Evolutionary conservation across 2,888 invertebrate species (phyloP).

Genomic region (Polydrusus cervinus): DNA sequence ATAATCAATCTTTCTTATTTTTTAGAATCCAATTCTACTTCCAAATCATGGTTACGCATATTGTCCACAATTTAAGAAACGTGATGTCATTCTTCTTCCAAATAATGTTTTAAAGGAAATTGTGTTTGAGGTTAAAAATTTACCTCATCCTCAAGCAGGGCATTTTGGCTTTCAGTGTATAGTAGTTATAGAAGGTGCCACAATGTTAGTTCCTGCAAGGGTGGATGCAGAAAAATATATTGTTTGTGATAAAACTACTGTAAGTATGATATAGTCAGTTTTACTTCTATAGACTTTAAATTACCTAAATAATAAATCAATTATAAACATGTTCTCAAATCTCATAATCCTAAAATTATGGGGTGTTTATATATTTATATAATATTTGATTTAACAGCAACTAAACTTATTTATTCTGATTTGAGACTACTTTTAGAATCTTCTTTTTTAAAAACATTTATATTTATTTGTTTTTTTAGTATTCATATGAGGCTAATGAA

Average conservation of each 20-base stretch:
- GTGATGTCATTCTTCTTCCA: constrained; percentile 86
- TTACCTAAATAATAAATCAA: too few species aligned
- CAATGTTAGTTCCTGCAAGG: constrained; percentile 90
- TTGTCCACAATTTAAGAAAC: constrained; percentile 89
- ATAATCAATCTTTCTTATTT: constrained; percentile 19
- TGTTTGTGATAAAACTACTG: constrained; percentile 93
- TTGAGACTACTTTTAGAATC: too few species aligned
- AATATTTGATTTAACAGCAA: too few species aligned
- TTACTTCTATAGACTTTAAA: neutral
- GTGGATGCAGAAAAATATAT: constrained; percentile 87
- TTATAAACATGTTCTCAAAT: too few species aligned
- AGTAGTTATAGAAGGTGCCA: constrained; percentile 91
- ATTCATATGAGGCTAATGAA: constrained; percentile 90
- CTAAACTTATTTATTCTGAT: too few species aligned
- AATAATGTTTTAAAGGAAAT: constrained; percentile 93
- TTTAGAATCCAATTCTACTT: constrained; percentile 75
- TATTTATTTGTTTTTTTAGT: constrained; percentile 71
- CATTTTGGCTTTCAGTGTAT: constrained; percentile 95
- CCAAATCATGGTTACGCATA: constrained; percentile 76
- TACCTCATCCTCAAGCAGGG: constrained; percentile 91
- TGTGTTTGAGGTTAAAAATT: constrained; percentile 90
- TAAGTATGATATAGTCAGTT: constrained; percentile 66
- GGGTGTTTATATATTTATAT: too few species aligned
- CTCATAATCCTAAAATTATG: too few species aligned
- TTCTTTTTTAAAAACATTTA: neutral